These are phyloP conservation scores for Sebastes umbrosus DNA, from an alignment of 2,797 vertebrate genomes.

Conservation along the genomic window DNA sequence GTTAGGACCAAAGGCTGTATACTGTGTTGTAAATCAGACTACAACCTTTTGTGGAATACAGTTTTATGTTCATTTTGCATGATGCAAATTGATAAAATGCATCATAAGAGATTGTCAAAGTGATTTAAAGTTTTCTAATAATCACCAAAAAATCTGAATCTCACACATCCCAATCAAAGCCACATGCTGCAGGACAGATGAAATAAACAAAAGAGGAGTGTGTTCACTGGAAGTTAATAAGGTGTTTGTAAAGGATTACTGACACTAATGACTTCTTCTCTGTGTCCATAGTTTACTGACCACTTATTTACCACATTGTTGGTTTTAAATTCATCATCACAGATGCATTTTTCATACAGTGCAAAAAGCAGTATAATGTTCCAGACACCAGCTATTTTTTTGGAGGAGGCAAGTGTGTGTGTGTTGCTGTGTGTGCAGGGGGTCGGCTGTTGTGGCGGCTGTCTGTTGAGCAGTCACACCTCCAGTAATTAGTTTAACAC, in stretches of 20 bases:
- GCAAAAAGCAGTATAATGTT: background rate
- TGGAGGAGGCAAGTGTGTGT: constrained; percentile 1
- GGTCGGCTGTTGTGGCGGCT: constrained; percentile 71
- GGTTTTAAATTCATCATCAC: background rate
- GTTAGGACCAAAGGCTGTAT: background rate
- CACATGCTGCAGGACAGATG: background rate
- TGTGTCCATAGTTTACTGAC: background rate
- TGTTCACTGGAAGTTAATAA: background rate
- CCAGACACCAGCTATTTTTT: background rate
- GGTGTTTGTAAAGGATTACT: background rate
- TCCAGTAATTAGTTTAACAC: constrained; percentile 82
- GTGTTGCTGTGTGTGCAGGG: constrained; percentile 50
- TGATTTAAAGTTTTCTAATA: background rate
- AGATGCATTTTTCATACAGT: background rate
- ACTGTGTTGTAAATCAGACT: background rate
- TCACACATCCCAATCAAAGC: background rate
- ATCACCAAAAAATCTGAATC: background rate
- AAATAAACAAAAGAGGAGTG: background rate
- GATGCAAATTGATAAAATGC: background rate
- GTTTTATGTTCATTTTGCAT: background rate
- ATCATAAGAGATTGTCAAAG: background rate
- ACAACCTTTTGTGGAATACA: background rate
- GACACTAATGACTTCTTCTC: background rate
- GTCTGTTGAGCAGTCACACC: constrained; percentile 79
- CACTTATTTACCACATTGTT: background rate